Conservation (phyloP, 1,140 invertebrate genomes). For the Drosophila biarmipes region DNA sequence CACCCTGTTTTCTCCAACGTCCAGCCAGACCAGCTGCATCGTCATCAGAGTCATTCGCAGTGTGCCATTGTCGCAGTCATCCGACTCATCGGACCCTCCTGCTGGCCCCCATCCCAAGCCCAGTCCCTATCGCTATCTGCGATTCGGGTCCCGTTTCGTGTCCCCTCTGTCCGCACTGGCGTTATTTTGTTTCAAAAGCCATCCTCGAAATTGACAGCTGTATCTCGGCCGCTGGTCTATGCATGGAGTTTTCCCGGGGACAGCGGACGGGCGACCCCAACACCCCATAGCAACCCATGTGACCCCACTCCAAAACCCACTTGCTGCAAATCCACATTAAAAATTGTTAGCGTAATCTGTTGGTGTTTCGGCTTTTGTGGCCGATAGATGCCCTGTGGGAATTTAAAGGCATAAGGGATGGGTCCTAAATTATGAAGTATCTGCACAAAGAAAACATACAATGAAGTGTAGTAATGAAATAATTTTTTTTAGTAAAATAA, state of each 20-base stretch:
- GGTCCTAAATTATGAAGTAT: neutral
- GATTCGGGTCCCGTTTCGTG: constrained; percentile 8
- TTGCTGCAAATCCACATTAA: constrained; percentile 46
- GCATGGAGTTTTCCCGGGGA: constrained; percentile 27
- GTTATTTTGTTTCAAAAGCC: constrained; percentile 74
- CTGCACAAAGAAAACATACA: neutral
- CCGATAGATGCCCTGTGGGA: constrained; percentile 5
- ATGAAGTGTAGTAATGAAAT: too few species aligned
- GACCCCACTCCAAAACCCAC: neutral
- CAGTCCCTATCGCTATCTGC: neutral
- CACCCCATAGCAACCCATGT: constrained; percentile 8
- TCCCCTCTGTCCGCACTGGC: constrained; percentile 31
- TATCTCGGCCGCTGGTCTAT: constrained; percentile 42
- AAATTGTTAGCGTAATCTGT: constrained; percentile 65
- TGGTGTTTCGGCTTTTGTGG: constrained; percentile 34
- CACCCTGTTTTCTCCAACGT: constrained; percentile 12
- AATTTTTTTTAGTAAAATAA: too few species aligned
- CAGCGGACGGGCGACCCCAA: neutral
- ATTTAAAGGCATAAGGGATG: neutral
- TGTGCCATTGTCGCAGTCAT: constrained; percentile 36
- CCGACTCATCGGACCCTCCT: constrained; percentile 33
- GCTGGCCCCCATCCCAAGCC: neutral
- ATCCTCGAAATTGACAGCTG: constrained; percentile 70
- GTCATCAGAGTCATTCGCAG: constrained; percentile 35
- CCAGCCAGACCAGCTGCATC: constrained; percentile 20